phyloP scores from a whole-genome alignment of 1,140 invertebrate species.

The Vanessa tameamea region DNA sequence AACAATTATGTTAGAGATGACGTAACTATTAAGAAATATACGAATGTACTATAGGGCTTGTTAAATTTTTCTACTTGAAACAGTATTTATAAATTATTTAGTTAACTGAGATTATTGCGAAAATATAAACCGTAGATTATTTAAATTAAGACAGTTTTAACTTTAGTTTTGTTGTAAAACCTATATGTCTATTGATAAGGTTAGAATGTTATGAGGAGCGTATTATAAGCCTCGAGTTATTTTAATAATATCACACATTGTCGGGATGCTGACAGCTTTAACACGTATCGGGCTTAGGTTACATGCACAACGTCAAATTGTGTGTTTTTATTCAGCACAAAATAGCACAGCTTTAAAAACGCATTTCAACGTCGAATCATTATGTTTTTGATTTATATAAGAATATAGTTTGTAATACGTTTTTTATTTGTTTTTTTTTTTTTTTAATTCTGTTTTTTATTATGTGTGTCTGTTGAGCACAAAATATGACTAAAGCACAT shows the following conservation, averaged over 20 bases:
- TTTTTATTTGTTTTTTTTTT: not conserved
- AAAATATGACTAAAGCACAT: not conserved
- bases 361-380: not conserved
- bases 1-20: not conserved
- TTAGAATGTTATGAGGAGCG: too few relatives aligned
- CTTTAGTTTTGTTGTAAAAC: too few relatives aligned
- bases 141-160: too few relatives aligned
- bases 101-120: not conserved
- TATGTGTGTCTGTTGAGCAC: not conserved
- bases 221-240: too few relatives aligned
- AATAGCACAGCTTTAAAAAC: constrained; percentile 4
- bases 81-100: not conserved
- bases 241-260: too few relatives aligned
- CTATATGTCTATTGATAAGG: too few relatives aligned
- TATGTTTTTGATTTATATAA: not conserved
- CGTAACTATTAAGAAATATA: not conserved
- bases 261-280: too few relatives aligned
- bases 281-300: too few relatives aligned
- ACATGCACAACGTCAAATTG: too few relatives aligned
- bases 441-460: too few relatives aligned
- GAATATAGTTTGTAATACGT: not conserved
- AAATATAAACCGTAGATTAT: too few relatives aligned
- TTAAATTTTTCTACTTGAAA: not conserved
- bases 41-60: not conserved
- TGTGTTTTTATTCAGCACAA: not conserved